Evolutionary conservation across 2,888 invertebrate genomes (phyloP), one percentile per base, ranked within the genome.

Genomic region (Ophraella communa): DNA sequence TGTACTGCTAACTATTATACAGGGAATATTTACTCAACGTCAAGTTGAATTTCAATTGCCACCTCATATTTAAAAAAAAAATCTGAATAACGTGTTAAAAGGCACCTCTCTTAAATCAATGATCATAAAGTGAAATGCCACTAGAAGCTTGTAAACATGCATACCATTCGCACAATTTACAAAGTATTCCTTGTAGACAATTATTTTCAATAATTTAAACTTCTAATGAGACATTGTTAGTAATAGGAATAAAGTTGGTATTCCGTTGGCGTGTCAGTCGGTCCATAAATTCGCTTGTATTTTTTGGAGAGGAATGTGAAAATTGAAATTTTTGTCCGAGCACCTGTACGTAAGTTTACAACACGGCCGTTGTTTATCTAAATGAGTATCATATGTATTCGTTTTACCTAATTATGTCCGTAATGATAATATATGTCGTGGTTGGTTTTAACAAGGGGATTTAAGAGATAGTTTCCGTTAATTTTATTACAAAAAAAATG

Each of bases 401-500:
- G 42, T 55, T 55, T 23, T 23, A n/a, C 30, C 30, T 45, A 44
- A 56, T 56, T 56, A 56, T 56, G 20, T 30, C 11, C 7, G 45
- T 56, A 45, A 56, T 45, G 56, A 44, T 45, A 45, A 55, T 56
- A 56, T 56, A 56, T 56, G 56, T 45, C 27, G 44, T 56, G 18
- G 30, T 30, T 44, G n/a, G 44, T 23, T 56, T 56, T 45, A 56
- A 45, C 30, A 45, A 56, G 55, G 21, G 24, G 44, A 55, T 44
- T 55, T 55, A 24, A 27, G 42, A 42, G 11, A 27, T 10, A 1
- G 44, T 55, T 55, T 55, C 42, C 55, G 55, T 44, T 55, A 44
- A 14, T 7, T 14, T 23, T 21, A 23, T 54, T 2, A 30, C n/a
- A 45, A 20, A 4, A n/a, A 20, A 11, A 39, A 35, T 14, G 39